phyloP scores from a whole-genome alignment of 2,797 vertebrate species.

The Odontamblyopus rebecca region DNA sequence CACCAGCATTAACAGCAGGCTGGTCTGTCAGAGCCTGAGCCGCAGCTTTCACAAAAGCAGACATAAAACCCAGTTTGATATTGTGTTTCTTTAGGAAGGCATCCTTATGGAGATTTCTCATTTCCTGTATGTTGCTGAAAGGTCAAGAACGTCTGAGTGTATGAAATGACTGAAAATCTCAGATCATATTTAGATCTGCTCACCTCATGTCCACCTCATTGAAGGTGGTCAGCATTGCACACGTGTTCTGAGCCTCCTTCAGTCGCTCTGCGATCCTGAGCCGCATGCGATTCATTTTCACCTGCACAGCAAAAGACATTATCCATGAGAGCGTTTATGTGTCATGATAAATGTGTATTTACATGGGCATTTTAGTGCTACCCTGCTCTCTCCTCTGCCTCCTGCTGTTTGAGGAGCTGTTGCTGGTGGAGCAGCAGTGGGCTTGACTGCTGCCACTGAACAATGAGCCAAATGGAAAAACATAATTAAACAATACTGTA shows the following conservation, averaged over 20 bases:
- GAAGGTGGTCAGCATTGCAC: constrained; percentile 98
- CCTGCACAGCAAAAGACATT: constrained; percentile 70
- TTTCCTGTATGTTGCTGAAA: constrained; percentile 91
- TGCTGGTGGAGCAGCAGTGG: constrained; percentile 71
- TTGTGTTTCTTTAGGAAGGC: constrained; percentile 94
- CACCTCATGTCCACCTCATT: constrained; percentile 99
- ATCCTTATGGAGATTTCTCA: constrained; percentile 92
- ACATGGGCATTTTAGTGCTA: constrained; percentile 51
- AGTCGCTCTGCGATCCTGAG: constrained; percentile 95
- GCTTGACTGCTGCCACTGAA: constrained; percentile 91
- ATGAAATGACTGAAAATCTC: constrained; percentile 40
- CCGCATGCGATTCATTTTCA: constrained; percentile 99
- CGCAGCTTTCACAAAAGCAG: constrained; percentile 95
- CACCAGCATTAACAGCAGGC: constrained; percentile 94
- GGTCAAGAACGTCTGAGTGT: not conserved
- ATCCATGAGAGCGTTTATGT: not conserved
- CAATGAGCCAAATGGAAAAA: not conserved
- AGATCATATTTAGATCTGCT: not conserved
- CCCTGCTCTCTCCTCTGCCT: constrained; percentile 91
- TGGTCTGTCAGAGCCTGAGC: constrained; percentile 92
- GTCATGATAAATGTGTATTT: not conserved
- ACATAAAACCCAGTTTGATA: constrained; percentile 98
- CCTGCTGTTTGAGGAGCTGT: constrained; percentile 56
- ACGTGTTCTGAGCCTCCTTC: constrained; percentile 97
- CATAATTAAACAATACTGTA: not conserved